Percentiles rank a stretch among this genome's conserved stretches.
These are phyloP conservation scores for Cryptophagus acutangulus DNA, from an alignment of 2,888 invertebrate species.

Conservation along the genomic window DNA sequence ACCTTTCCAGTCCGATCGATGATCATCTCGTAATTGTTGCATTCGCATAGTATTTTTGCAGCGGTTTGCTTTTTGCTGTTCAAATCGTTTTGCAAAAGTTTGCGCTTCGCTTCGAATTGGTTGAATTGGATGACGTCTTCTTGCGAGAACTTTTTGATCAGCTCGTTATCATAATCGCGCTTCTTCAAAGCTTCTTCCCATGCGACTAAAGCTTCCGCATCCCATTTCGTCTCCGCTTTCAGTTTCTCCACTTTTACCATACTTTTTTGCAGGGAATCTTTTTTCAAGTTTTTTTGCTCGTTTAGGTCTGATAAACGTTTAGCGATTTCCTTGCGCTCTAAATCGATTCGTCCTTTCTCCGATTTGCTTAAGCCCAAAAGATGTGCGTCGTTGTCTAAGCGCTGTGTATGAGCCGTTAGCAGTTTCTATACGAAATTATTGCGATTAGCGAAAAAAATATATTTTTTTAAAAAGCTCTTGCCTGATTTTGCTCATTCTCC, in stretches of 20 bases:
- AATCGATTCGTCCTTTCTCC: conserved; percentile 50
- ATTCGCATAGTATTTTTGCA: conserved; percentile 50
- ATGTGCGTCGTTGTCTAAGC: conserved; percentile 64
- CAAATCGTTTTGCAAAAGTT: conserved; percentile 50
- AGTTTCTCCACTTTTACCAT: conserved; percentile 60
- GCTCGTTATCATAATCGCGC: conserved; percentile 62
- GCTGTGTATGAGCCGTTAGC: conserved; percentile 63
- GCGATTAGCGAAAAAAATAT: conserved; percentile 1
- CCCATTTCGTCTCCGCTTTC: conserved; percentile 65
- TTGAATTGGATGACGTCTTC: conserved; percentile 66
- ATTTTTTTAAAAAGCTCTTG: conserved; percentile 25
- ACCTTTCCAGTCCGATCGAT: conserved; percentile 42
- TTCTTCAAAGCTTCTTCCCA: conserved; percentile 69
- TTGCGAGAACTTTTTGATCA: conserved; percentile 68
- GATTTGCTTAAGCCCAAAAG: conserved; percentile 37
- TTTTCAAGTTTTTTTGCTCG: conserved; percentile 47
- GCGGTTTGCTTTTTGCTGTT: conserved; percentile 48
- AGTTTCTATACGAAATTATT: conserved; percentile 50
- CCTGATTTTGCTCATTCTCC: conserved; percentile 56
- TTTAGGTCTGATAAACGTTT: conserved; percentile 48
- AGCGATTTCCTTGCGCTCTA: conserved; percentile 50
- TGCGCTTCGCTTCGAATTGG: conserved; percentile 54
- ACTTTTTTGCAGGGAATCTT: conserved; percentile 53
- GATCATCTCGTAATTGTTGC: conserved; percentile 52
- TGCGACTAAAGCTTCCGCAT: conserved; percentile 60